Conservation (phyloP, 1,140 invertebrate species). For the Stegodyphus mimosarum region DNA sequence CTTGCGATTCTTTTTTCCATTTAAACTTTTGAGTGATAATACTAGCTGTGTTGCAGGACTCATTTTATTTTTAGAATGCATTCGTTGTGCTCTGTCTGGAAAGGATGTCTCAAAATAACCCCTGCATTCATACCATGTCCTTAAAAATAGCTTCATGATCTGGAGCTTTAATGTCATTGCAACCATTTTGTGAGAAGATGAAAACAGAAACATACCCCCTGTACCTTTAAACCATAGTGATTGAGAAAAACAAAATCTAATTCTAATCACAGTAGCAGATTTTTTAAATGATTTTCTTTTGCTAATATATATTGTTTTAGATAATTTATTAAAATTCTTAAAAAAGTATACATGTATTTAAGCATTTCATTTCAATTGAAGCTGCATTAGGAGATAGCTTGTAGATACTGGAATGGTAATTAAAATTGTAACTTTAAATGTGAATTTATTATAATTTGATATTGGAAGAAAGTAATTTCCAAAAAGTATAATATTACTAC, state of each 20-base stretch:
- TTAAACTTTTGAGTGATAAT: constrained; percentile 2
- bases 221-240: neutral
- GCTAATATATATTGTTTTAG: too few relatives aligned
- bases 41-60: constrained; percentile 15
- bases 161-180: constrained; percentile 56
- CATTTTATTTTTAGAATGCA: constrained; percentile 43
- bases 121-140: constrained; percentile 47
- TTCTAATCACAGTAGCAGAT: neutral
- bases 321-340: too few relatives aligned
- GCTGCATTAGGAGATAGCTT: too few relatives aligned
- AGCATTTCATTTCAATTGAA: too few relatives aligned
- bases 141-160: constrained; percentile 52
- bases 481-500: too few relatives aligned
- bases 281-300: too few relatives aligned
- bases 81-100: constrained; percentile 55
- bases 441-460: too few relatives aligned
- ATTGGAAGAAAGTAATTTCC: too few relatives aligned
- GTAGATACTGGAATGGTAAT: too few relatives aligned
- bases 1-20: neutral
- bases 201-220: neutral
- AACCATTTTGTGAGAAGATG: constrained; percentile 23
- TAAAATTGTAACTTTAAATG: too few relatives aligned
- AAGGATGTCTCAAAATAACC: constrained; percentile 39
- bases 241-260: neutral
- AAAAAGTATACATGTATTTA: too few relatives aligned